These are phyloP conservation scores for Mionectes olivaceus DNA, from an alignment of 2,797 vertebrate genomes.

Conservation along the genomic window DNA sequence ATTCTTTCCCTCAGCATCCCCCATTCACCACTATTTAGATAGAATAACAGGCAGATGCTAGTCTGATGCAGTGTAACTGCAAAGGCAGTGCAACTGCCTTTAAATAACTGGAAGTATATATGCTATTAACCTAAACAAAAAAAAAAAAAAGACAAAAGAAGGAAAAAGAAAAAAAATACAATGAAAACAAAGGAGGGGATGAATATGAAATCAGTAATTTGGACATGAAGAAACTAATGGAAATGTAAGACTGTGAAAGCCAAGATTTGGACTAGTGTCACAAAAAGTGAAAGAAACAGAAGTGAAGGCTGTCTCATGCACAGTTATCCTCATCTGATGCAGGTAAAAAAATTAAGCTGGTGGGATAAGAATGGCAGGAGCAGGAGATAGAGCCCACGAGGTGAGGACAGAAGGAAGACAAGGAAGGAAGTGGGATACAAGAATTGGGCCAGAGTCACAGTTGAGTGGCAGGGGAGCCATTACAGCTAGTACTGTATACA, in stretches of 20 bases:
- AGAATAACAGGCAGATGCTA: not conserved
- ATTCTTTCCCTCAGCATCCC: not conserved
- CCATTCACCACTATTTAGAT: not conserved
- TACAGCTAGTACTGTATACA: not conserved
- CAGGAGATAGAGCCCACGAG: not conserved
- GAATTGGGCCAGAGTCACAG: not conserved
- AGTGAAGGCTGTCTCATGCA: not conserved
- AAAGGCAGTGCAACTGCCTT: not conserved
- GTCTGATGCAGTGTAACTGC: not conserved
- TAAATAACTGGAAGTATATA: not conserved
- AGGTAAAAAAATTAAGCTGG: not conserved
- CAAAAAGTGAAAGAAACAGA: not conserved
- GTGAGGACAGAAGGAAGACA: not conserved
- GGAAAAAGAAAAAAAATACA: not conserved
- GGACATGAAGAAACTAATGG: not conserved
- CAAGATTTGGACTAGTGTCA: not conserved
- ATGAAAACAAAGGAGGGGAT: not conserved
- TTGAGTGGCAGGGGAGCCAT: constrained; percentile 13
- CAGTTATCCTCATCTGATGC: not conserved
- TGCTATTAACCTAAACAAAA: not conserved
- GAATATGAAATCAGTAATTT: not conserved
- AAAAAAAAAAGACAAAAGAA: accelerated
- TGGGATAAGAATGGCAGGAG: not conserved
- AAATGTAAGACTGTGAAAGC: not conserved
- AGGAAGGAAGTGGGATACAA: not conserved